Evolutionary conservation across 2,797 vertebrate genomes (phyloP), one percentile per base, ranked within the genome.

Genomic region (Chelon auratus): DNA sequence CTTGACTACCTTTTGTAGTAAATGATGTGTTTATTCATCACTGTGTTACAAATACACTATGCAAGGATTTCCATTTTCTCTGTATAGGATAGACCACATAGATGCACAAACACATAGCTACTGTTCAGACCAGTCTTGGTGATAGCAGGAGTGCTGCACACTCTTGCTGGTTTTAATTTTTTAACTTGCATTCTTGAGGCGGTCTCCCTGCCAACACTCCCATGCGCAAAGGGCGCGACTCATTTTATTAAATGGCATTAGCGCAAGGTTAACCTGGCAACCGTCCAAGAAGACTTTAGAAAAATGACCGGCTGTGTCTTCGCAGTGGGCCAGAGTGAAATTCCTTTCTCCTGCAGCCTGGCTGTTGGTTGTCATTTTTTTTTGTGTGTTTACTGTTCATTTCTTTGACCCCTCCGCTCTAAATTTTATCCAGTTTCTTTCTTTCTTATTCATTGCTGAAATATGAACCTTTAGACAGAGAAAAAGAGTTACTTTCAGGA

Each of bases 131-230:
- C 53, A 33, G 26, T 47, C 12, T 67, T 59, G 43, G 51, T 55
- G 53, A 48, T 22, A 22, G 63, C 40, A 68, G 68, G 14, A 63
- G 64, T 33, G 53, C 60, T 76, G 55, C 61, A 57, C 5, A 17
- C 75, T 71, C 33, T 57, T 18, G 22, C 77, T 82, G 73, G 33
- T 65, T 80, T 77, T 68, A 75, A 77, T 80, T 57, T 87, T 80
- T 77, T 66, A 82, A 63, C 74, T 70, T 18, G 43, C 82, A 90
- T 91, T 90, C 83, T 75, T 88, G 65, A 69, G 70, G 70, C 80
- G 15, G 65, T 83, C 71, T 63, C 79, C 87, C 36, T 76, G 84
- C 82, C 86, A 90, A 86, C 62, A 72, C 72, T 64, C 30, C 70
- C 60, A 40, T 54, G 53, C 68, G 71, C 55, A 74, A 66, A 64